Conservation (phyloP, 1,140 invertebrate genomes). For the Belonocnema kinseyi region DNA sequence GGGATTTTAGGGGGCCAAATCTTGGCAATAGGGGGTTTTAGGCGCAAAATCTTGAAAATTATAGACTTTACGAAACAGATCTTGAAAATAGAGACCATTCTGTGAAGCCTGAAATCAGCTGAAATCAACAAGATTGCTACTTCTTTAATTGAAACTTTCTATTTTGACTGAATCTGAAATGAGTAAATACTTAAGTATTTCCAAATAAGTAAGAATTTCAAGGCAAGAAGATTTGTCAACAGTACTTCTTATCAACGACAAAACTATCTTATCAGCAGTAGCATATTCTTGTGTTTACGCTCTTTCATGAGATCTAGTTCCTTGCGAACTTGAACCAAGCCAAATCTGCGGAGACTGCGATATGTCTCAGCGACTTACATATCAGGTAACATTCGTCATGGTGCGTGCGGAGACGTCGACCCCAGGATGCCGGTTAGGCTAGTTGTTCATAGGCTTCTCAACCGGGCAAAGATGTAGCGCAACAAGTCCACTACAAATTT, state of each 20-base stretch:
- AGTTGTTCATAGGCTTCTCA: constrained; percentile 15
- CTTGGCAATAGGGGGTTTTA: no score
- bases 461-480: background rate
- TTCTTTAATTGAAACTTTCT: no score
- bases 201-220: no score
- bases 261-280: background rate
- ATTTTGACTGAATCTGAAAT: no score
- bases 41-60: no score
- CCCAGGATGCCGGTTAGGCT: constrained; percentile 48
- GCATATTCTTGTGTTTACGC: constrained; percentile 8
- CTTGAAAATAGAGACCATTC: no score
- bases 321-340: constrained; percentile 35
- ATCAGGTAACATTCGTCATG: constrained; percentile 65
- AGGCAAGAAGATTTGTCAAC: no score
- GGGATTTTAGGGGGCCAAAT: no score
- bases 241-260: background rate
- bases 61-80: no score
- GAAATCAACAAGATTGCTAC: no score
- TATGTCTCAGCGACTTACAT: constrained; percentile 26
- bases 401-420: constrained; percentile 65
- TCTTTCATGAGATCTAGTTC: constrained; percentile 36
- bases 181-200: no score
- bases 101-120: no score
- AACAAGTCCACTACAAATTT: constrained; percentile 42
- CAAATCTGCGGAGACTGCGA: constrained; percentile 20